A percentile compares a stretch with the other conserved stretches of the same genome.
Conservation (phyloP, 2,888 invertebrate genomes). For the Mythimna vitellina region DNA sequence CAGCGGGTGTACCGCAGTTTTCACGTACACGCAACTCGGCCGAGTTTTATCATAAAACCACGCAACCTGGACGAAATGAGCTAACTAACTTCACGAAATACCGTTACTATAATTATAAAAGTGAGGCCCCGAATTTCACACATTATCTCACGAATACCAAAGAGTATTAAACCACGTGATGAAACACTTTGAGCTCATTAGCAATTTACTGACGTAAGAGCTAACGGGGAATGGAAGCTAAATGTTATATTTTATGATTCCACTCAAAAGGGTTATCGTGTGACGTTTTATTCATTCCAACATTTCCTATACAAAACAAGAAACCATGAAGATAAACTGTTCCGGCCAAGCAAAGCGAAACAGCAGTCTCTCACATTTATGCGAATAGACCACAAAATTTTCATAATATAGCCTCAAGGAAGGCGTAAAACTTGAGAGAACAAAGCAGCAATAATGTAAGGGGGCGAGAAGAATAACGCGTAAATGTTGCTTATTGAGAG, state of each 20-base stretch:
- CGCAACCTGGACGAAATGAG: constrained; percentile 63
- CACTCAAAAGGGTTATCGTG: constrained; percentile 10
- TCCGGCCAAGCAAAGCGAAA: constrained; percentile 28
- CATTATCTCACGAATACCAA: constrained; percentile 46
- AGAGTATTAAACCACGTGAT: constrained; percentile 32
- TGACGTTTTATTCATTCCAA: constrained; percentile 22
- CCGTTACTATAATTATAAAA: constrained; percentile 64
- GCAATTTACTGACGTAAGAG: constrained; percentile 40
- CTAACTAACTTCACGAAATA: constrained; percentile 65
- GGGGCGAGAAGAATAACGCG: constrained; percentile 64
- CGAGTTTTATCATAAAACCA: constrained; percentile 73
- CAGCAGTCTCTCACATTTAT: constrained; percentile 38
- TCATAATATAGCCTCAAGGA: constrained; percentile 40
- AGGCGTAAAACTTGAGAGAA: constrained; percentile 58
- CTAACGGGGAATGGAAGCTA: constrained; percentile 30
- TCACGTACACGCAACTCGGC: constrained; percentile 70
- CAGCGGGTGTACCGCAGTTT: constrained; percentile 80
- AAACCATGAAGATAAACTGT: constrained; percentile 34
- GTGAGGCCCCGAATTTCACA: constrained; percentile 44
- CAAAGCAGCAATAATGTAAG: constrained; percentile 59
- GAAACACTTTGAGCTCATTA: constrained; percentile 50
- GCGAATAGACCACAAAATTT: constrained; percentile 42
- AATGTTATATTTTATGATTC: constrained; percentile 14
- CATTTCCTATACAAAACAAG: constrained; percentile 28
- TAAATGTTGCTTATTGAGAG: constrained; percentile 67